Percentiles rank a stretch among this genome's conserved stretches.
phyloP scores from a whole-genome alignment of 2,797 vertebrate genomes.

The Cryptoprocta ferox region DNA sequence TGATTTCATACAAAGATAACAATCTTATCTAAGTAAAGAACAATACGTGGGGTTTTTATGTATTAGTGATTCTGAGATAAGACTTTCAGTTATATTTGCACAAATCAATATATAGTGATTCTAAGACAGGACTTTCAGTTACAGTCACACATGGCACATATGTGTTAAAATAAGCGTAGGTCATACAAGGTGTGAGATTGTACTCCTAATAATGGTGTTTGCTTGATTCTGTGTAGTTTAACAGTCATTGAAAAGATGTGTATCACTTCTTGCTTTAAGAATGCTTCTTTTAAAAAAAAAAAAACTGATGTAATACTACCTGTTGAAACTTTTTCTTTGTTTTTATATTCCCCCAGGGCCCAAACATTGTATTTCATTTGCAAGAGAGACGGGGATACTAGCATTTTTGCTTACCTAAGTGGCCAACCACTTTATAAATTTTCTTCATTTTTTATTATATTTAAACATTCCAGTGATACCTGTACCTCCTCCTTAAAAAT shows the following conservation, averaged over 20 bases:
- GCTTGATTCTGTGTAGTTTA: not conserved
- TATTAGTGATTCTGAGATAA: not conserved
- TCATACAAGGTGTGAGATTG: not conserved
- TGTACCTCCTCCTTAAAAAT: not conserved
- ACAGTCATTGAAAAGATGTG: not conserved
- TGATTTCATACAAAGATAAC: not conserved
- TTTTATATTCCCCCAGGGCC: not conserved
- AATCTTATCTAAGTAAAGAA: not conserved
- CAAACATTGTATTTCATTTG: not conserved
- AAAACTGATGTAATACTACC: not conserved
- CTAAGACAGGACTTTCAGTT: not conserved
- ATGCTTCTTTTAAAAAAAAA: not conserved
- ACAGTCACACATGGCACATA: not conserved
- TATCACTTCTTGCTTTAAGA: not conserved
- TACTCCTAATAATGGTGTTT: not conserved
- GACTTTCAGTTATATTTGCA: not conserved
- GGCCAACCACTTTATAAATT: not conserved
- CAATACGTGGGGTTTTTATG: not conserved
- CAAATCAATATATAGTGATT: not conserved
- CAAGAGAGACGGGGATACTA: not conserved
- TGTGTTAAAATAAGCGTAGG: not conserved
- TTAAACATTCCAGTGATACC: not conserved
- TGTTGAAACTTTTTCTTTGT: not conserved
- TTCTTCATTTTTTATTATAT: not conserved
- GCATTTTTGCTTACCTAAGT: not conserved